Base-by-base conservation (phyloP, 1,140 invertebrate genomes). In the Limonius californicus region DNA sequence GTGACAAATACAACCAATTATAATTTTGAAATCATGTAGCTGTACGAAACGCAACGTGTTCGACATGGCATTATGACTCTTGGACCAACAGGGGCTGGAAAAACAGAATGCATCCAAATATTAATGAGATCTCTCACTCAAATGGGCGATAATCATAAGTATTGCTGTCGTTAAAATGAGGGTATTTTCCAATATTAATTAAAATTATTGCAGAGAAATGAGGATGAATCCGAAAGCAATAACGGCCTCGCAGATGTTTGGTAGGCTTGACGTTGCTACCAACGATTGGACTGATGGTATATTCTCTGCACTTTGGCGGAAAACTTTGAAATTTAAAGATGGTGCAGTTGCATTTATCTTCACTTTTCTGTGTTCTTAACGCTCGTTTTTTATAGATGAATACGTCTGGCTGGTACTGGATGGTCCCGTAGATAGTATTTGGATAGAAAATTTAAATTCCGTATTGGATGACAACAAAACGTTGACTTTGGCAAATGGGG, bases 241-340 rank as follows among this genome's bases (percentile, higher is more conserved):
- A 67, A 97, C 95, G 50, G 92, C 94, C 0, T 87, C 94, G 2
- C 95, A 98, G 82, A 98, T 98, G 95, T 98, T 98, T 80, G 95
- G 95, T 0, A 82, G 92, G 45, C 80, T 97, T 16, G 95, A 98
- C 74, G 94, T 97, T 0, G 95, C 95, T 1, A 98, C 95, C 0
- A 98, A 98, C 75, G 95, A 98, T 74, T 98, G 95, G 95, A 97
- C 94, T 0, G 95, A 98, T 77, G 95, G 95, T 1, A 97, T 98
- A 67, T 98, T 98, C 78, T 97, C 94, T 6, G 94, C 95, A 0
- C 78, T 98, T 0, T 98, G 95, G 95, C 82, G 95, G 43, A 94
- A 95, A 79, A 97, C 95, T 0, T 79, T 96, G 0, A 94, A 93
- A 78, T 77, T 90, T 0, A 97, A 96, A 78, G 86, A 87, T 73